A percentile compares a stretch with the other conserved stretches of the same genome.
Conservation (phyloP, 2,888 invertebrate genomes). For the Chrysolina americana region DNA sequence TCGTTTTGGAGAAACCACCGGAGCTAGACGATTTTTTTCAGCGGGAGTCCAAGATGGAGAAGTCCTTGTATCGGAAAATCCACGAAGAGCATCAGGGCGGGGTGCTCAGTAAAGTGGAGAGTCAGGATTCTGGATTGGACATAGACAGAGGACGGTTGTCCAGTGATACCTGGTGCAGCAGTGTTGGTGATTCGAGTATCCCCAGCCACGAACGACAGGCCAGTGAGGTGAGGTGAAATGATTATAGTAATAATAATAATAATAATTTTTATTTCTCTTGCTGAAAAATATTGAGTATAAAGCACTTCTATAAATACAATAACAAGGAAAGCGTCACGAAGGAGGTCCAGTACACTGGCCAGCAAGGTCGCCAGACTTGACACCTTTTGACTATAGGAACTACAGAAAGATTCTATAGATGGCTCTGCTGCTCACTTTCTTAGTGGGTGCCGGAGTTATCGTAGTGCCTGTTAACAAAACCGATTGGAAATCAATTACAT, state of each 20-base stretch:
- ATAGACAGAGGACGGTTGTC: slow-evolving; percentile 73
- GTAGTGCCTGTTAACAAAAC: too few species aligned
- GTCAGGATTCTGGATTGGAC: slow-evolving; percentile 86
- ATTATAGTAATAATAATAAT: background rate
- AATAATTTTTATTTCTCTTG: too few species aligned
- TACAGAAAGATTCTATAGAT: too few species aligned
- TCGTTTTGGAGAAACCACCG: slow-evolving; percentile 76
- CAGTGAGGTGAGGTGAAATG: slow-evolving; percentile 71
- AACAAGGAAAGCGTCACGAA: too few species aligned
- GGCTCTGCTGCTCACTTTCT: too few species aligned
- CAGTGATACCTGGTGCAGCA: slow-evolving; percentile 74
- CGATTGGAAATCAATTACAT: too few species aligned
- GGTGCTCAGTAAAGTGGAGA: slow-evolving; percentile 71
- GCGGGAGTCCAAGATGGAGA: slow-evolving; percentile 84
- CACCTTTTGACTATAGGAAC: too few species aligned
- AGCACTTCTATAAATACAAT: too few species aligned
- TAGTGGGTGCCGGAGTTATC: too few species aligned
- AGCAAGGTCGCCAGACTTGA: too few species aligned
- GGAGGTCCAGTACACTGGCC: too few species aligned
- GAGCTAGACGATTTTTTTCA: slow-evolving; percentile 87
- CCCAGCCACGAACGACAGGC: slow-evolving; percentile 82
- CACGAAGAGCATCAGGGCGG: slow-evolving; percentile 62
- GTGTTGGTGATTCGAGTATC: slow-evolving; percentile 61
- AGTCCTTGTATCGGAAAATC: slow-evolving; percentile 79
- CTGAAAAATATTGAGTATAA: too few species aligned